Evolutionary conservation across 2,113 vertebrate species (phyloP).

Genomic region (Plecotus auritus): DNA sequence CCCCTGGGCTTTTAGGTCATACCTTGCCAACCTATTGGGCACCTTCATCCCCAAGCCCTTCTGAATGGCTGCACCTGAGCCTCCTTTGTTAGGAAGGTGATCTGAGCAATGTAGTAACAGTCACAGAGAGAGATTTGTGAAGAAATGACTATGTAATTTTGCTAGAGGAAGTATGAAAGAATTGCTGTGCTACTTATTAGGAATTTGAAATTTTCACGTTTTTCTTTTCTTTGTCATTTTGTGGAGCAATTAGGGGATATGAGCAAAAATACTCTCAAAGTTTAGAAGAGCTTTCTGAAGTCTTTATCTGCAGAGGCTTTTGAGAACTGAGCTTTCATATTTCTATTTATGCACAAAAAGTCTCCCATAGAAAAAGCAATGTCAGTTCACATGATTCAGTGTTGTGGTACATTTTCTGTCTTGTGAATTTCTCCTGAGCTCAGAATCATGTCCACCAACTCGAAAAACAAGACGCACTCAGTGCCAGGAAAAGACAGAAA

Average conservation of each 20-base stretch:
- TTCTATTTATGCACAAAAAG: not conserved
- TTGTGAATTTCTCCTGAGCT: not conserved
- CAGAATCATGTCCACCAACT: not conserved
- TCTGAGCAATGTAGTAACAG: not conserved
- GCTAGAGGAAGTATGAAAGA: not conserved
- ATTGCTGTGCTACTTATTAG: not conserved
- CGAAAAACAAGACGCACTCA: not conserved
- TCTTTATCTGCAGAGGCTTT: not conserved
- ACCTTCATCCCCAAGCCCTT: not conserved
- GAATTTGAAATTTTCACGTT: not conserved
- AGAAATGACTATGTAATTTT: not conserved
- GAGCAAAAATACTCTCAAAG: not conserved
- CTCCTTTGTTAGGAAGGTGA: not conserved
- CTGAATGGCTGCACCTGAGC: not conserved
- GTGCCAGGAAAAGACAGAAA: not conserved
- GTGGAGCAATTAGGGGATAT: not conserved
- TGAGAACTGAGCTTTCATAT: not conserved
- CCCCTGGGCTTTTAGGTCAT: not conserved
- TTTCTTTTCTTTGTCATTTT: not conserved
- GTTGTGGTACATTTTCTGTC: not conserved
- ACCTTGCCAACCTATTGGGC: not conserved
- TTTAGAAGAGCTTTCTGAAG: conserved; percentile 8
- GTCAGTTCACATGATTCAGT: not conserved
- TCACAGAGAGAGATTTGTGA: not conserved
- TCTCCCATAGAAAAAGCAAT: not conserved